phyloP scores from a whole-genome alignment of 30 jellyfish, hydroid and myxozoan species.

The Pelagia noctiluca region DNA sequence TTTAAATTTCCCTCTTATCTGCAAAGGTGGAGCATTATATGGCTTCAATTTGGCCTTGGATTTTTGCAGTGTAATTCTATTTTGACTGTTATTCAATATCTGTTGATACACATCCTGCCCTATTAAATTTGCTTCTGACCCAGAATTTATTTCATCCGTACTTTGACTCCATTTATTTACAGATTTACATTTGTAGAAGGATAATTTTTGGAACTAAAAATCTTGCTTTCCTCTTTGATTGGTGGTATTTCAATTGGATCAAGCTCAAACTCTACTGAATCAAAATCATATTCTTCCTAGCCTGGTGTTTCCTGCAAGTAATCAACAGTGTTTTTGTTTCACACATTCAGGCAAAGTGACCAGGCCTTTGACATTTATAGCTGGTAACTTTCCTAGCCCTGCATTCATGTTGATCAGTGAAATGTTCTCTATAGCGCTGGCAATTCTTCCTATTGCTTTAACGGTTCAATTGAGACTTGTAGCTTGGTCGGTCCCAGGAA shows the following conservation, averaged over 20 bases:
- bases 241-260: slow-evolving; percentile 35
- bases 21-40: slow-evolving; percentile 25
- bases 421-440: slow-evolving; percentile 14
- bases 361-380: slow-evolving; percentile 20
- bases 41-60: slow-evolving; percentile 37
- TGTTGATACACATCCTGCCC: slow-evolving; percentile 31
- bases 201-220: slow-evolving; percentile 33
- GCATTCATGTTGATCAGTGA: slow-evolving; percentile 43
- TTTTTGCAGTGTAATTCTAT: slow-evolving; percentile 20
- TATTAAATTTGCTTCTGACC: slow-evolving; percentile 21
- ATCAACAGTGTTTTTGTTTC: background rate
- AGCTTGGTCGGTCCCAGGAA: too few relatives aligned
- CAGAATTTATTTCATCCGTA: slow-evolving; percentile 6
- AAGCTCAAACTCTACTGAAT: slow-evolving; percentile 43
- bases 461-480: too few relatives aligned
- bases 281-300: slow-evolving; percentile 40
- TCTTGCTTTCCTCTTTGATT: slow-evolving; percentile 28
- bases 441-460: slow-evolving; percentile 4
- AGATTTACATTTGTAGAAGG: slow-evolving; percentile 27
- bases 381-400: slow-evolving; percentile 28
- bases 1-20: slow-evolving; percentile 15
- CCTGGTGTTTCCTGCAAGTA: slow-evolving; percentile 22
- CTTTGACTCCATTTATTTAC: slow-evolving; percentile 33
- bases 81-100: slow-evolving; percentile 30
- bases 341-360: slow-evolving; percentile 34